Percentiles rank a stretch among this genome's conserved stretches.
phyloP scores from a whole-genome alignment of 2,797 vertebrate genomes.

The Alcedo quadribrachys region DNA sequence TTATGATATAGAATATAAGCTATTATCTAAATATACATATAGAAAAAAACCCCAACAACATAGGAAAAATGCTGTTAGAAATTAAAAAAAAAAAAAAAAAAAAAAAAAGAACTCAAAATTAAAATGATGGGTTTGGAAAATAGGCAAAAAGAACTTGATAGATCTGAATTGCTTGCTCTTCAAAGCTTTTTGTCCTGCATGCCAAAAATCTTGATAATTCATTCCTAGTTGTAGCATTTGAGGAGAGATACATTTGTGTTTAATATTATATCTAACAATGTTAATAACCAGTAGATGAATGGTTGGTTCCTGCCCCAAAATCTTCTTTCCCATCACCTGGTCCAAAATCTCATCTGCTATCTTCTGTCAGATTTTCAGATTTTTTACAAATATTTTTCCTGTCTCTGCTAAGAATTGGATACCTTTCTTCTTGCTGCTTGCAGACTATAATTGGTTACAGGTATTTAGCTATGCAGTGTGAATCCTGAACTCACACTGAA shows the following conservation, averaged over 20 bases:
- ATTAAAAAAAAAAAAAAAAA: background rate
- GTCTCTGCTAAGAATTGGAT: background rate
- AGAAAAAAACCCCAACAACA: background rate
- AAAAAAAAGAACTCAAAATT: rapidly evolving
- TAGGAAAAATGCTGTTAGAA: background rate
- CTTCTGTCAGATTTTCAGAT: background rate
- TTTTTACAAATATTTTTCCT: background rate
- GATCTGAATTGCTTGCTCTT: background rate
- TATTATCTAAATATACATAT: background rate
- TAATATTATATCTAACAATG: background rate
- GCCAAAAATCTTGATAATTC: background rate
- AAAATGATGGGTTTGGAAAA: background rate
- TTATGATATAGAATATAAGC: background rate
- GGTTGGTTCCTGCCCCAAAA: background rate
- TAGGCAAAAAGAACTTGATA: background rate
- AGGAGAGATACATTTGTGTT: background rate
- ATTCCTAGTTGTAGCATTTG: background rate
- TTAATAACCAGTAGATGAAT: background rate
- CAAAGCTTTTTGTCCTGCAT: background rate
- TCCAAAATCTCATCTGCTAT: background rate
- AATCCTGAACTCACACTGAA: background rate
- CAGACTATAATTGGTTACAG: background rate
- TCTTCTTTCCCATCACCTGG: background rate
- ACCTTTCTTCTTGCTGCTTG: background rate
- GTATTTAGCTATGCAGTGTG: background rate